These are phyloP conservation scores for Pandemis corylana DNA, from an alignment of 2,888 invertebrate genomes.

Conservation along the genomic window DNA sequence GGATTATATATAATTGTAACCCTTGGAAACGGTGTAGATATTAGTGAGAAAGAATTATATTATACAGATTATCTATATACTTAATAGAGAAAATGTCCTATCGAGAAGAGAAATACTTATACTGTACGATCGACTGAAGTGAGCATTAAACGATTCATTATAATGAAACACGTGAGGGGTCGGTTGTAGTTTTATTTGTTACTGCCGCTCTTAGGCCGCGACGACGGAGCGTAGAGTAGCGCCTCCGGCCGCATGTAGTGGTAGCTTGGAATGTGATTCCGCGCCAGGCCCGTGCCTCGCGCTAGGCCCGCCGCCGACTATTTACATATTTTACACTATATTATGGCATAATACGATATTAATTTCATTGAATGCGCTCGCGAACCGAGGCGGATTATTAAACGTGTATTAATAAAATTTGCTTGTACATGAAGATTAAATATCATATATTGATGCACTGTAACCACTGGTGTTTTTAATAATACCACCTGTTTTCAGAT, in stretches of 20 bases:
- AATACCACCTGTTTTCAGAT: constrained; percentile 75
- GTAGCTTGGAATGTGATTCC: constrained; percentile 81
- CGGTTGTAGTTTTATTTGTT: constrained; percentile 74
- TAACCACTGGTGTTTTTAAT: constrained; percentile 83
- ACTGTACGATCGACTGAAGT: constrained; percentile 80
- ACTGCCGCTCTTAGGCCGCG: constrained; percentile 58
- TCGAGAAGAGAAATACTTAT: constrained; percentile 76
- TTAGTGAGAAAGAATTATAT: constrained; percentile 84
- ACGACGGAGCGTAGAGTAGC: constrained; percentile 66
- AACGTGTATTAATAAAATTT: constrained; percentile 87
- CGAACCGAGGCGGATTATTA: constrained; percentile 69
- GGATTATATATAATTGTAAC: constrained; percentile 78
- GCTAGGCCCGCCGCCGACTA: constrained; percentile 60
- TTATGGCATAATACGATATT: constrained; percentile 85
- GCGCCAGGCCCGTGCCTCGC: constrained; percentile 63
- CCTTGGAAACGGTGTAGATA: constrained; percentile 84
- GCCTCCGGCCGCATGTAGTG: constrained; percentile 59
- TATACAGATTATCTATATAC: constrained; percentile 85
- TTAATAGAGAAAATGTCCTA: constrained; percentile 82
- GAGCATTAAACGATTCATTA: constrained; percentile 76
- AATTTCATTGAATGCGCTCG: constrained; percentile 71
- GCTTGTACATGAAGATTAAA: constrained; percentile 92
- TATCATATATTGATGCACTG: constrained; percentile 91
- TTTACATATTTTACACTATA: constrained; percentile 79
- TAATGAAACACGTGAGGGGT: constrained; percentile 72